Percentiles rank a stretch among this genome's conserved stretches.
Evolutionary conservation across 2,888 invertebrate species (phyloP).

Genomic region (Omphaloscelis lunosa): DNA sequence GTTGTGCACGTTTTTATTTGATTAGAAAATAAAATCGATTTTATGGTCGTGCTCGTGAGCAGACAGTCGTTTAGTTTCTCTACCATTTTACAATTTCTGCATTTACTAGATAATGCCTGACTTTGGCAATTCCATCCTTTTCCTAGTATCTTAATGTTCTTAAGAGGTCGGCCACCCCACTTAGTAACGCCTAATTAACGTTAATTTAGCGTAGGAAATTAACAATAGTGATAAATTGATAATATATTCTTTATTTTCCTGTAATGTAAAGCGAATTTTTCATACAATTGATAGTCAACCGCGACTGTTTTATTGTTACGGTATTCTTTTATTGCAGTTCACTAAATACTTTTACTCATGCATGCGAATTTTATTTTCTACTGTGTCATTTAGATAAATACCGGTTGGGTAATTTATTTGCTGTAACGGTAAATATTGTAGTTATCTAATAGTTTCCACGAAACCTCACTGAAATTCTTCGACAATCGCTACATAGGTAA

Average conservation of each 20-base stretch:
- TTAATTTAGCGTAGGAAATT: conserved; percentile 1
- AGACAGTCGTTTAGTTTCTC: not conserved
- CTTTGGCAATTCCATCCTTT: not conserved
- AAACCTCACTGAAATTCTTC: conserved; percentile 6
- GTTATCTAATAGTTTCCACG: not conserved
- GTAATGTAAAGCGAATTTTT: conserved; percentile 17
- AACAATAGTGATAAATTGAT: not conserved
- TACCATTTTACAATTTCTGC: not conserved
- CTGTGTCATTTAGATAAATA: conserved; percentile 43
- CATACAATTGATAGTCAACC: conserved; percentile 10
- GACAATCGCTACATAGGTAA: conserved; percentile 16
- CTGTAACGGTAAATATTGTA: conserved; percentile 6
- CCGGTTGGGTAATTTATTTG: conserved; percentile 20
- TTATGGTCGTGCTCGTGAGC: not conserved
- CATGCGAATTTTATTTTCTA: conserved; percentile 62
- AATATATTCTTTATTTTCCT: conserved; percentile 15
- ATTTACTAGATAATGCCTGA: not conserved
- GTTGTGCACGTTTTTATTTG: not conserved
- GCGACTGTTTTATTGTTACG: conserved; percentile 39
- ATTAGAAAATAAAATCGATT: conserved; percentile 5
- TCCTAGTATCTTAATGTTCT: conserved; percentile 11
- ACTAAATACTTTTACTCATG: conserved; percentile 50
- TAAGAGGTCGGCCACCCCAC: conserved; percentile 25
- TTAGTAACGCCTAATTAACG: conserved; percentile 9
- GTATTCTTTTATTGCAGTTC: conserved; percentile 57